phyloP scores from a whole-genome alignment of 1,140 invertebrate species.

The Centruroides vittatus region DNA sequence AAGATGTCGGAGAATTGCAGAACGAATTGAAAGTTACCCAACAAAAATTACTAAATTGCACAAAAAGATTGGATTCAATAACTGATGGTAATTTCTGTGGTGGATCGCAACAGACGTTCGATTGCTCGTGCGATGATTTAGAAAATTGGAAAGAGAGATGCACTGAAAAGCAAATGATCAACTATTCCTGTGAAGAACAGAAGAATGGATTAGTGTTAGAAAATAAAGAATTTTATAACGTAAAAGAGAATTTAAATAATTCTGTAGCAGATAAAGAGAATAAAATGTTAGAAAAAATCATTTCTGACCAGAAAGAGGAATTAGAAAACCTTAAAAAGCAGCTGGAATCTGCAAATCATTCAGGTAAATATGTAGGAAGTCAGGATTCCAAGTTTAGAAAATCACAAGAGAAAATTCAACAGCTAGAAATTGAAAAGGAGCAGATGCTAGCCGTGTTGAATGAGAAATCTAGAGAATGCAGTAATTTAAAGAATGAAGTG shows the following conservation, averaged over 20 bases:
- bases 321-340: slow-evolving; percentile 20
- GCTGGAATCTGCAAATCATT: slow-evolving; percentile 21
- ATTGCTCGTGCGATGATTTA: too few relatives aligned
- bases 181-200: too few relatives aligned
- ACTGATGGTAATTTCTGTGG: too few relatives aligned
- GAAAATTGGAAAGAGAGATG: too few relatives aligned
- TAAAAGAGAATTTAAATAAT: background rate
- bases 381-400: slow-evolving; percentile 12
- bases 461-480: slow-evolving; percentile 32
- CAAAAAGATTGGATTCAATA: too few relatives aligned
- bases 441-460: slow-evolving; percentile 32
- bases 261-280: background rate
- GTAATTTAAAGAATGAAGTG: slow-evolving; percentile 30
- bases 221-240: background rate
- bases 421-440: slow-evolving; percentile 26
- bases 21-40: too few relatives aligned
- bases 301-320: slow-evolving; percentile 3
- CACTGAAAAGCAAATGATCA: too few relatives aligned
- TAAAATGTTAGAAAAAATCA: background rate
- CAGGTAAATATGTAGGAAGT: slow-evolving; percentile 19
- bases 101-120: too few relatives aligned
- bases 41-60: too few relatives aligned
- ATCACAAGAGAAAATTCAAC: slow-evolving; percentile 3
- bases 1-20: too few relatives aligned
- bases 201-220: background rate